phyloP scores from a whole-genome alignment of 1,140 invertebrate species.

The Pseudomyrmex sp. region DNA sequence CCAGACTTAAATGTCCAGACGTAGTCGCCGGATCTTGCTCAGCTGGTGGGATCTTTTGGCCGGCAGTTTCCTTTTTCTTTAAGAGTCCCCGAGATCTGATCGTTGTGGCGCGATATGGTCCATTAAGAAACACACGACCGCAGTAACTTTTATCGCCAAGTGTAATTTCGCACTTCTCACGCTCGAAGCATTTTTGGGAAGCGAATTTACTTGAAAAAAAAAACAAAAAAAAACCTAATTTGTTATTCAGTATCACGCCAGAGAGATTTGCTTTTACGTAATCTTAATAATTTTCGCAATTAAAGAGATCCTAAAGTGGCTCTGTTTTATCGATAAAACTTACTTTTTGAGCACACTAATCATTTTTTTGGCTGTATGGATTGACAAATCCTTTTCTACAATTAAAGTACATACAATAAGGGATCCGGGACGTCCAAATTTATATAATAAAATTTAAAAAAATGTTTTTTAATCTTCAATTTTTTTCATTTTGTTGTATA shows the following conservation, averaged over 20 bases:
- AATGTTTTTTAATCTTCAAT: too few species aligned
- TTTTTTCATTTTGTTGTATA: too few species aligned
- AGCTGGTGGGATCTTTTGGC: constrained; percentile 22
- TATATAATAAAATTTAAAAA: neutral
- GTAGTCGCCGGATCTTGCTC: constrained; percentile 35
- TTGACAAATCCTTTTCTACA: too few species aligned
- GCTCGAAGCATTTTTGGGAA: neutral
- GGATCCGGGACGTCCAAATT: neutral
- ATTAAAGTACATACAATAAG: neutral
- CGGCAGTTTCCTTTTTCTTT: constrained; percentile 16
- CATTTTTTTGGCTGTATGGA: too few species aligned
- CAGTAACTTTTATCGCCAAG: constrained; percentile 6
- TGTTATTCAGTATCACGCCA: too few species aligned
- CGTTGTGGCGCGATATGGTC: neutral
- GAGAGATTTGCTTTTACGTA: too few species aligned
- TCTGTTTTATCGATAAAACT: too few species aligned
- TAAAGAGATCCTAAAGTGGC: neutral
- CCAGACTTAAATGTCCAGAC: constrained; percentile 51
- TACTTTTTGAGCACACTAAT: too few species aligned
- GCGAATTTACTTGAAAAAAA: constrained; percentile 6
- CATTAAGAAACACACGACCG: constrained; percentile 17
- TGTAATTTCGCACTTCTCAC: constrained; percentile 1
- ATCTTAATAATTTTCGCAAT: neutral
- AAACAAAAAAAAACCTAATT: neutral
- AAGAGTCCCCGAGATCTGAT: constrained; percentile 34